Evolutionary conservation across 2,113 vertebrate species (phyloP).

Genomic region (Calyptommatus sinebrachiatus): DNA sequence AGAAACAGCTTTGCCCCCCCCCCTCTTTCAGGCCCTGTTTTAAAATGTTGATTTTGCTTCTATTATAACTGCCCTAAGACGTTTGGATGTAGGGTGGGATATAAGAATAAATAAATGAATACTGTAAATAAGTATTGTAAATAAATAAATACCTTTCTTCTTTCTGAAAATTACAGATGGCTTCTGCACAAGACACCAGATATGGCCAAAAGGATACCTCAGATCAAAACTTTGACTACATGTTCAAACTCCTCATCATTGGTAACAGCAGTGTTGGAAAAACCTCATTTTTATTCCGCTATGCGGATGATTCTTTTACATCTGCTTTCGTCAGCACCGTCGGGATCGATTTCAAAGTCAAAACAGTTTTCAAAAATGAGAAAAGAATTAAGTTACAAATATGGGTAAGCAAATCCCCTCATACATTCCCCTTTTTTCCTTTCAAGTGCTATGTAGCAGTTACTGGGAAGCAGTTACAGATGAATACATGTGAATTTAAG

Average conservation of each 20-base stretch:
- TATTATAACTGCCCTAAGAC: no score
- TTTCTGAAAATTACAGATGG: constrained; percentile 75
- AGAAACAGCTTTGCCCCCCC: no score
- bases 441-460: neutral
- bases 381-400: constrained; percentile 99
- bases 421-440: neutral
- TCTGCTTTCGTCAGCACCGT: constrained; percentile 98
- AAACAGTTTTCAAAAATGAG: constrained; percentile 97
- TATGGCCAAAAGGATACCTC: constrained; percentile 85
- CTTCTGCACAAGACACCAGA: constrained; percentile 84
- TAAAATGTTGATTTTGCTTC: no score
- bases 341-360: constrained; percentile 98
- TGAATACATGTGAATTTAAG: neutral
- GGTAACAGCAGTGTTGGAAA: constrained; percentile 95
- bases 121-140: no score
- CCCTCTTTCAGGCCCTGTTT: no score
- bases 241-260: constrained; percentile 93
- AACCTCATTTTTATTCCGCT: constrained; percentile 94
- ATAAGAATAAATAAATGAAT: no score
- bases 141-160: neutral
- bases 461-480: neutral
- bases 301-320: constrained; percentile 95
- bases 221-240: constrained; percentile 94
- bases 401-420: constrained; percentile 81
- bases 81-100: no score